Evolutionary conservation across 2,113 vertebrate genomes (phyloP).

Genomic region (Tragelaphus strepsiceros): DNA sequence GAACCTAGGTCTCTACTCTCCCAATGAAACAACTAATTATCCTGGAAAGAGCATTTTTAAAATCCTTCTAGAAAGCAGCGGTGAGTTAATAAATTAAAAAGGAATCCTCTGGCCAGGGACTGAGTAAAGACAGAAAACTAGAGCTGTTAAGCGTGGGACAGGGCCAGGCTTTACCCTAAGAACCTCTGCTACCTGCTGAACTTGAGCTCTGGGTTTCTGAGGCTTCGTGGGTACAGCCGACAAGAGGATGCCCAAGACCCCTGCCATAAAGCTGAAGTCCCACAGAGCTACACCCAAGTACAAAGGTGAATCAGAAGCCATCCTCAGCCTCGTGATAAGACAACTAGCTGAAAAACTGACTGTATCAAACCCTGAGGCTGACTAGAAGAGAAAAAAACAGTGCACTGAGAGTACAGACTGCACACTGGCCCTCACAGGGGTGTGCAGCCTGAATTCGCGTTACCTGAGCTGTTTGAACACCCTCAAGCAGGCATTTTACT

Average conservation of each 20-base stretch:
- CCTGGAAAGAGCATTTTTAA: background rate
- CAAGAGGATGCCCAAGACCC: background rate
- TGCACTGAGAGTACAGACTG: background rate
- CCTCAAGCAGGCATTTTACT: background rate
- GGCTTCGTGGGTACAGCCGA: background rate
- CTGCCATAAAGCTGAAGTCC: background rate
- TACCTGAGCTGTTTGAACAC: background rate
- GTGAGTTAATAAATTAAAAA: background rate
- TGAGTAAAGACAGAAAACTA: background rate
- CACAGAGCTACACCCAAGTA: background rate
- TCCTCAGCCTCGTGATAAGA: background rate
- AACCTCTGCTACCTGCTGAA: background rate
- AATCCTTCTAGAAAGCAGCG: background rate
- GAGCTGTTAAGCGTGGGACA: background rate
- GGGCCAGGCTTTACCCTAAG: background rate
- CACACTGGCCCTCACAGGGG: background rate
- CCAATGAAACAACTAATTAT: slow-evolving; percentile 3
- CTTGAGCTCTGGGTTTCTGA: background rate
- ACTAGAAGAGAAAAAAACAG: background rate
- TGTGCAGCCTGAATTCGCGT: background rate
- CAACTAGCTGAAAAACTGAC: background rate
- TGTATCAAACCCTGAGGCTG: background rate
- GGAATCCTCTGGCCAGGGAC: background rate
- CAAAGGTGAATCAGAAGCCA: background rate
- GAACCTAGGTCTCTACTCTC: background rate